A percentile compares a stretch with the other conserved stretches of the same genome.
Conservation (phyloP, 2,113 vertebrate species). For the Phalacrocorax brasilianus region DNA sequence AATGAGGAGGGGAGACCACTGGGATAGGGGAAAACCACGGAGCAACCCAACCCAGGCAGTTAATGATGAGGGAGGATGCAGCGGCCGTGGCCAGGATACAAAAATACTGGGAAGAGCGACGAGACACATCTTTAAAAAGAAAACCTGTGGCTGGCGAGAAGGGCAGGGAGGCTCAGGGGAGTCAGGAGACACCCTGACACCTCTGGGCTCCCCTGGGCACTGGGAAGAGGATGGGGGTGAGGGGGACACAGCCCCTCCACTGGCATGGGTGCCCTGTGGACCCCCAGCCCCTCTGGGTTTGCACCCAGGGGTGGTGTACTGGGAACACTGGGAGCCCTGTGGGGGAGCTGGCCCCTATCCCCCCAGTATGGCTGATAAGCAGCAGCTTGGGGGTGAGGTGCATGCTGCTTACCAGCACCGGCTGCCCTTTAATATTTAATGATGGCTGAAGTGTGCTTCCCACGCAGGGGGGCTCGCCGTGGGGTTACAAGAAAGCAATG, state of each 20-base stretch:
- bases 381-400: constrained; percentile 70
- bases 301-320: not conserved
- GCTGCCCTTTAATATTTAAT: constrained; percentile 76
- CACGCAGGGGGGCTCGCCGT: constrained; percentile 26
- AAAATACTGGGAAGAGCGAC: not conserved
- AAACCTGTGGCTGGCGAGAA: not conserved
- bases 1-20: not conserved
- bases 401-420: constrained; percentile 51
- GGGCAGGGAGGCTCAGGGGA: not conserved
- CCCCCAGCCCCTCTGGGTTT: not conserved
- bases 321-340: not conserved
- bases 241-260: not conserved
- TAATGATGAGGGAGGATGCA: not conserved
- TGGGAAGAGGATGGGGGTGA: not conserved
- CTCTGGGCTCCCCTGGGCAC: not conserved
- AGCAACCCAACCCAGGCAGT: not conserved
- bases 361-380: constrained; percentile 55
- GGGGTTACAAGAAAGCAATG: not conserved
- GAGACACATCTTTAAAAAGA: not conserved
- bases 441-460: constrained; percentile 68
- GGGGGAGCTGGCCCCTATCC: not conserved
- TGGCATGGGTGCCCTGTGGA: not conserved
- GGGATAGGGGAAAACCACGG: not conserved
- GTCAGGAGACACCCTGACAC: not conserved
- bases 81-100: not conserved